Conservation (phyloP, 2,888 invertebrate genomes). For the Mechanitis messenoides region DNA sequence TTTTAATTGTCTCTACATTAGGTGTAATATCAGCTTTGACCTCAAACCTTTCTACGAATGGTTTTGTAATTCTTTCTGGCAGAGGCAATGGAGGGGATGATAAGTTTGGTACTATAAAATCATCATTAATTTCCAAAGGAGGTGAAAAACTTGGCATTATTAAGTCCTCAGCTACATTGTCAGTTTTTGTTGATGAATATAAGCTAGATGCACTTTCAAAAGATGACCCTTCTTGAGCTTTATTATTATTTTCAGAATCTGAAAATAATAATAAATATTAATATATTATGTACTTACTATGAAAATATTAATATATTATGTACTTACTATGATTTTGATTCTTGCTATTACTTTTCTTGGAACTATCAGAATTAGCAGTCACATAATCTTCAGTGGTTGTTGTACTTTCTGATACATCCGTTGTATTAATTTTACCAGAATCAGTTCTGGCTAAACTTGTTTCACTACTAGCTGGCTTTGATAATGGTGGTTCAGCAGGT, state of each 20-base stretch:
- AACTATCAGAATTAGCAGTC: constrained; percentile 88
- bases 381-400: constrained; percentile 91
- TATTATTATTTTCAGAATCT: constrained; percentile 78
- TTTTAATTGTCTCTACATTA: constrained; percentile 53
- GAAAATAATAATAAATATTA: no score
- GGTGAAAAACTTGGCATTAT: constrained; percentile 78
- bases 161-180: constrained; percentile 80
- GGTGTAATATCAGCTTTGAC: constrained; percentile 62
- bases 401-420: constrained; percentile 91
- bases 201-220: constrained; percentile 91
- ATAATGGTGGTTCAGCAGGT: constrained; percentile 52
- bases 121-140: constrained; percentile 71
- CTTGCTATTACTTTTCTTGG: constrained; percentile 77
- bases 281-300: no score
- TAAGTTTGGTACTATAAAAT: constrained; percentile 66
- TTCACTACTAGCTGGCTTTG: constrained; percentile 60
- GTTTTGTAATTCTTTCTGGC: constrained; percentile 55
- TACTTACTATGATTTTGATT: constrained; percentile 65
- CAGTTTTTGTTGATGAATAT: constrained; percentile 85
- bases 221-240: constrained; percentile 85
- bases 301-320: not conserved
- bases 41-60: constrained; percentile 60
- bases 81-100: constrained; percentile 68
- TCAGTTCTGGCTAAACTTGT: constrained; percentile 81
- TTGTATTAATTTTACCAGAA: constrained; percentile 83